Percentiles rank a stretch among this genome's conserved stretches.
These are phyloP conservation scores for Ageneiosus marmoratus DNA, from an alignment of 2,113 vertebrate species.

Conservation along the genomic window DNA sequence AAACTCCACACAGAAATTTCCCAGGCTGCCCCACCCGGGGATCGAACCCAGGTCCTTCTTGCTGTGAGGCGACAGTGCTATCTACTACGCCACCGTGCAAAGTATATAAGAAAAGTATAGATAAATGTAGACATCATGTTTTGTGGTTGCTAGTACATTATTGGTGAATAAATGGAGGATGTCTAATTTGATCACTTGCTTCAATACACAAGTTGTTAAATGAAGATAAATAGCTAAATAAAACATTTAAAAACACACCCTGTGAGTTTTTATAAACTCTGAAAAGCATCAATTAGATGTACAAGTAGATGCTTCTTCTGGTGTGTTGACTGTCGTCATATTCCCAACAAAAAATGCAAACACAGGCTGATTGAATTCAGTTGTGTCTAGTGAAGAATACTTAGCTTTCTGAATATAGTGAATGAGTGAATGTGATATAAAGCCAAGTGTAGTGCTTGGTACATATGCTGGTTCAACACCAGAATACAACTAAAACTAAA, in stretches of 20 bases:
- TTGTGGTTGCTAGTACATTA: background rate
- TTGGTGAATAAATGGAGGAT: background rate
- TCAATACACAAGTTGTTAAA: background rate
- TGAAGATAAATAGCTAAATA: background rate
- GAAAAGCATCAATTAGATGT: background rate
- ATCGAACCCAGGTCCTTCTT: too few relatives aligned
- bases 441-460: background rate
- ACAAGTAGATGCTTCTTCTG: background rate
- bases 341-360: background rate
- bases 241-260: background rate
- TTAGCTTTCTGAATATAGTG: background rate
- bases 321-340: background rate
- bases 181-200: background rate
- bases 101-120: too few relatives aligned
- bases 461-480: background rate
- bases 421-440: background rate
- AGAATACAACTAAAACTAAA: background rate
- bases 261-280: background rate
- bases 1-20: too few relatives aligned
- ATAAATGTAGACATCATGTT: too few relatives aligned
- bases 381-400: background rate
- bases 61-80: too few relatives aligned
- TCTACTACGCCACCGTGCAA: too few relatives aligned
- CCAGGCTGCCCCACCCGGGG: too few relatives aligned
- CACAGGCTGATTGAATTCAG: background rate